Evolutionary conservation across 2,888 invertebrate genomes (phyloP), one percentile per base, ranked within the genome.

Genomic region (Cylindroiulus punctatus): DNA sequence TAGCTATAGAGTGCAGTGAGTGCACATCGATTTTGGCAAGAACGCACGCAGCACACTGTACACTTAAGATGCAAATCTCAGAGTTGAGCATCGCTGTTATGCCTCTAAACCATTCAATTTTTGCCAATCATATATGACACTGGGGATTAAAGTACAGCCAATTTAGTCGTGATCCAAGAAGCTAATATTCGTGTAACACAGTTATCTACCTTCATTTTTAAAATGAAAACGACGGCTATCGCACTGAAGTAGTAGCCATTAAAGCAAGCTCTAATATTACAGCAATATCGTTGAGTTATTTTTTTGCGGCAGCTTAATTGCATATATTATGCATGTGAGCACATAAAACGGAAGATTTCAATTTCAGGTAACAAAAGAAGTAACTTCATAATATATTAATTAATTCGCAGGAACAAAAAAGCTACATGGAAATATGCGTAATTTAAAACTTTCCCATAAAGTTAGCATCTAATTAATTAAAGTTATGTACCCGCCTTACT

Each of bases 251-350:
- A 47, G 47, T 14, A 47, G 47, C 47, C 47, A 17, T 47, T 47
- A 52, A 52, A 52, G 14, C 52, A n/a, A n/a, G 52, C 52, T 52
- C 52, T n/a, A n/a, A 52, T 52, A 52, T 52, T 52, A 52, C 52
- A n/a, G n/a, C 52, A n/a, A 52, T 52, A 52, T 19, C 19, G n/a
- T n/a, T 19, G n/a, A 52, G n/a, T 52, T n/a, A 52, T 52, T 52
- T 52, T 44, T 52, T 52, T 52, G 19, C 52, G n/a, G 52, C 44
- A 8, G 52, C 52, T 52, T 52, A 52, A 52, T 52, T 52, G 52
- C 52, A 52, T 52, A 52, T 52, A 52, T 52, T n/a, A 52, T 52
- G 52, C 52, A 52, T n/a, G 52, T 52, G 52, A n/a, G 52, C 52
- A n/a, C 52, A 52, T 52, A 52, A 52, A 52, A 52, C 52, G 52